phyloP scores from a whole-genome alignment of 2,113 vertebrate species.

The Hyperoodon ampullatus region DNA sequence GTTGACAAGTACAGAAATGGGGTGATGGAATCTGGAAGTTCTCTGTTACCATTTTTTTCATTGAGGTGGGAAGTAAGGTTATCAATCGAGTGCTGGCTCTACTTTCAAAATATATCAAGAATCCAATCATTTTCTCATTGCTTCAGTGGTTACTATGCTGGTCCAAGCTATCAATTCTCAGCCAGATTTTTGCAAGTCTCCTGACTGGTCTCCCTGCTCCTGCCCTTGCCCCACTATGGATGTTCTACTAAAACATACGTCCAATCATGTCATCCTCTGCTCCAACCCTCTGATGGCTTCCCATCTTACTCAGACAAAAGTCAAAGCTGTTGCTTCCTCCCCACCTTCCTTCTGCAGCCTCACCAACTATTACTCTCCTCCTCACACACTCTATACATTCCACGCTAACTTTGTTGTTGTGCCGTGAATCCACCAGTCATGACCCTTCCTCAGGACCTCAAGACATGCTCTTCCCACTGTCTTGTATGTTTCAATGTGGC shows the following conservation, averaged over 20 bases:
- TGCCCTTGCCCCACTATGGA: not conserved
- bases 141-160: not conserved
- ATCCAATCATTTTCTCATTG: not conserved
- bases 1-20: not conserved
- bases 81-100: not conserved
- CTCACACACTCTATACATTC: not conserved
- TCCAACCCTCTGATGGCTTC: not conserved
- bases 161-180: not conserved
- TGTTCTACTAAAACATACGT: not conserved
- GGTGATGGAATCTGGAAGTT: not conserved
- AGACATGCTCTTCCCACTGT: not conserved
- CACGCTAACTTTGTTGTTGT: not conserved
- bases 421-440: not conserved
- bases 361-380: not conserved
- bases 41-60: not conserved
- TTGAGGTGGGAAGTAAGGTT: not conserved
- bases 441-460: not conserved
- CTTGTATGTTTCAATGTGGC: not conserved
- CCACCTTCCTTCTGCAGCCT: not conserved
- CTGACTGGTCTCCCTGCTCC: not conserved
- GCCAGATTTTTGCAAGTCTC: not conserved
- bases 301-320: not conserved
- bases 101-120: slow-evolving; percentile 6
- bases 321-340: not conserved
- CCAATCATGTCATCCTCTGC: not conserved